Percentiles rank a stretch among this genome's conserved stretches.
Conservation (phyloP, 2,888 invertebrate genomes). For the Trichopria drosophilae region DNA sequence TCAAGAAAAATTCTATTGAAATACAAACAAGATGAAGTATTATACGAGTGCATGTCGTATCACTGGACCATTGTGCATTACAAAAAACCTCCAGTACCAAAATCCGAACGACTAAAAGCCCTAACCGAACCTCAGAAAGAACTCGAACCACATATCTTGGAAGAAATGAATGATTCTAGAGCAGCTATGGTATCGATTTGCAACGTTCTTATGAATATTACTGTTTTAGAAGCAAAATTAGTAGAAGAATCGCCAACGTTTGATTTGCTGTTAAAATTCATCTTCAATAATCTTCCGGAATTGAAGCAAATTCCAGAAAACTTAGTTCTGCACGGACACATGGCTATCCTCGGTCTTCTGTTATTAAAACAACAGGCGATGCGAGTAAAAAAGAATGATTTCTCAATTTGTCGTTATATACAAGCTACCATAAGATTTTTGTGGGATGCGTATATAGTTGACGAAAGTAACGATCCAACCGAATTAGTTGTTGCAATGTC, state of each 20-base stretch:
- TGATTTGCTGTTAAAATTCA: conserved; percentile 79
- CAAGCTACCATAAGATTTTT: conserved; percentile 87
- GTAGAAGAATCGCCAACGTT: conserved; percentile 79
- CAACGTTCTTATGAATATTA: conserved; percentile 90
- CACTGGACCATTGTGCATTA: conserved; percentile 88
- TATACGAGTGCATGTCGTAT: conserved; percentile 78
- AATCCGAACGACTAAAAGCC: conserved; percentile 76
- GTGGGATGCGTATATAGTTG: conserved; percentile 90
- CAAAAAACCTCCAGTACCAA: conserved; percentile 78
- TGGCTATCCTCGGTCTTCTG: conserved; percentile 80
- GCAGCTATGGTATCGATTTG: conserved; percentile 85
- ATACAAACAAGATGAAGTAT: conserved; percentile 76
- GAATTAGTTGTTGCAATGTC: conserved; percentile 81
- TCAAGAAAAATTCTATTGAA: conserved; percentile 78
- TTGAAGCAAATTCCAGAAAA: conserved; percentile 82
- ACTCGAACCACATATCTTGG: conserved; percentile 72
- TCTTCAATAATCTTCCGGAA: conserved; percentile 82
- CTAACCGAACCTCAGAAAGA: conserved; percentile 77
- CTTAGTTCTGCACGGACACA: conserved; percentile 81
- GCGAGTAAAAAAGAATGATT: conserved; percentile 84
- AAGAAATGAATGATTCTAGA: conserved; percentile 83
- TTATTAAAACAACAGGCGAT: conserved; percentile 81
- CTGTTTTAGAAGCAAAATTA: conserved; percentile 82
- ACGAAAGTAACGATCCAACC: conserved; percentile 82
- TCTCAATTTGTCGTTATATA: conserved; percentile 85